A percentile compares a stretch with the other conserved stretches of the same genome.
Conservation (phyloP, 2,888 invertebrate species). For the Nemapogon koenigi region DNA sequence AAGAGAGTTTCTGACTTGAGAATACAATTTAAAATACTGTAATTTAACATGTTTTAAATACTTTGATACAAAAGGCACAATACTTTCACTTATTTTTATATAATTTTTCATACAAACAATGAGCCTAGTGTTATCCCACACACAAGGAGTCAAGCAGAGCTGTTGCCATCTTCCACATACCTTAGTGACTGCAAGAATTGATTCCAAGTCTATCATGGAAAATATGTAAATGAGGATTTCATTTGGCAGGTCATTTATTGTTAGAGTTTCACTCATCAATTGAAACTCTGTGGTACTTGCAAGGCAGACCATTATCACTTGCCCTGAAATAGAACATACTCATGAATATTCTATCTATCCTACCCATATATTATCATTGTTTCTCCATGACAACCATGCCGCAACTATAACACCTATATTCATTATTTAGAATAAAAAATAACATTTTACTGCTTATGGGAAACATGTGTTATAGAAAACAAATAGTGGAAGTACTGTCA, state of each 20-base stretch:
- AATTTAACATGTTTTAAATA: slow-evolving; percentile 60
- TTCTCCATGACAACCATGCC: too few species aligned
- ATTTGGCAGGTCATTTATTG: slow-evolving; percentile 59
- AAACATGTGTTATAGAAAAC: too few species aligned
- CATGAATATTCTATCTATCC: too few species aligned
- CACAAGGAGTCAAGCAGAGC: slow-evolving; percentile 52
- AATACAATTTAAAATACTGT: slow-evolving; percentile 62
- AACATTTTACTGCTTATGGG: too few species aligned
- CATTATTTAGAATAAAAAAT: too few species aligned
- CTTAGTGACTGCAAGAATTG: slow-evolving; percentile 49
- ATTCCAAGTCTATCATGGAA: slow-evolving; percentile 60
- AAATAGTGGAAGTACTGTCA: too few species aligned
- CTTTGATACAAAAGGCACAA: slow-evolving; percentile 58
- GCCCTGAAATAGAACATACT: too few species aligned
- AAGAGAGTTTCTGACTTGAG: slow-evolving; percentile 53
- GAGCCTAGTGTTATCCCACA: slow-evolving; percentile 59
- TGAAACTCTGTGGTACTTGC: slow-evolving; percentile 42
- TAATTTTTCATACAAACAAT: slow-evolving; percentile 63
- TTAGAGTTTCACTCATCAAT: slow-evolving; percentile 31
- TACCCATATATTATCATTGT: too few species aligned
- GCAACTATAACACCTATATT: too few species aligned
- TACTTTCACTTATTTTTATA: slow-evolving; percentile 53
- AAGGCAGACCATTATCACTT: slow-evolving; percentile 57
- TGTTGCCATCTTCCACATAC: slow-evolving; percentile 58
- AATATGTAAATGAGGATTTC: slow-evolving; percentile 60